Conservation (phyloP, 1,140 invertebrate species). For the Lineus longissimus region DNA sequence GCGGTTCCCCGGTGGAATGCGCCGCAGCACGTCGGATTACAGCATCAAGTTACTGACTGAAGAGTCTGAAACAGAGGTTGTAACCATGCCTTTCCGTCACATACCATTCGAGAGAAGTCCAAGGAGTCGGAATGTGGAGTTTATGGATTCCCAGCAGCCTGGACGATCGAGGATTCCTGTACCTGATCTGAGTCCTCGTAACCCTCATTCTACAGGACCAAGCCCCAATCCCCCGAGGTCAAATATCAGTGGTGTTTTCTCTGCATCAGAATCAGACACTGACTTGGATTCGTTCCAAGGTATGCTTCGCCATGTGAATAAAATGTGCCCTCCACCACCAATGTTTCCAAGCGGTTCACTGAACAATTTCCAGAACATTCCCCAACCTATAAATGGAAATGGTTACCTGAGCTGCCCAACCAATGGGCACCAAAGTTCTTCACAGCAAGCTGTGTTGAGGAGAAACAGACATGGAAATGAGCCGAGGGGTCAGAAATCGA, state of each 20-base stretch:
- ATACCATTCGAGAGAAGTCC: neutral
- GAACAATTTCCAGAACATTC: too few relatives aligned
- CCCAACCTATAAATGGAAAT: too few relatives aligned
- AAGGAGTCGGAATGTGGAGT: neutral
- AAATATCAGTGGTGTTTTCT: constrained; percentile 6
- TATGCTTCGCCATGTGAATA: neutral
- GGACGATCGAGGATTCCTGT: neutral
- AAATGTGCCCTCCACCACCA: neutral
- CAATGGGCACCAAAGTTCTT: too few relatives aligned
- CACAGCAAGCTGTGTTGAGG: too few relatives aligned
- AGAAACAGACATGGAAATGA: too few relatives aligned
- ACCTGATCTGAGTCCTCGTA: neutral
- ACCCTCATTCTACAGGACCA: neutral
- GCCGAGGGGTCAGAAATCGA: too few relatives aligned
- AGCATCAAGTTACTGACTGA: constrained; percentile 4
- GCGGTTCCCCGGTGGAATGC: neutral
- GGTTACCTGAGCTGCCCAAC: too few relatives aligned
- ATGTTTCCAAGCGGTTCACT: too few relatives aligned
- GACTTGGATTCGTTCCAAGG: constrained; percentile 3
- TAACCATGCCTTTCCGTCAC: neutral
- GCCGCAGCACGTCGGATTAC: neutral
- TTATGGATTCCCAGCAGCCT: neutral
- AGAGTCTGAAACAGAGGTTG: neutral
- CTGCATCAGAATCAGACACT: constrained; percentile 1
- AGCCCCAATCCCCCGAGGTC: neutral